Evolutionary conservation across 2,888 invertebrate species (phyloP), one percentile per base, ranked within the genome.

Genomic region (Invenusta paracnida): DNA sequence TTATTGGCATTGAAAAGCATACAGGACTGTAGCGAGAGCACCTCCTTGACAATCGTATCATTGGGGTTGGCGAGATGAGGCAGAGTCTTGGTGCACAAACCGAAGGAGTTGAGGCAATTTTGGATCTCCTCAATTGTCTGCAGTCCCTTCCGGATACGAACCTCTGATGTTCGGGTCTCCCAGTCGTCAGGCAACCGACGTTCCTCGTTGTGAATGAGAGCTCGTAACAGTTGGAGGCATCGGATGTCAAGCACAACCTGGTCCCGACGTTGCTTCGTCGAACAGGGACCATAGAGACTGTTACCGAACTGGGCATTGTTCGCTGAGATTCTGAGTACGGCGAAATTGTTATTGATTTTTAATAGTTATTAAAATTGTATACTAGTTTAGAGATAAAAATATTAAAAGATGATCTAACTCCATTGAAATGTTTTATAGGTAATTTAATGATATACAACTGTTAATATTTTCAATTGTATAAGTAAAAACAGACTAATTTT

Each of bases 121-220:
- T 86, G 86, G 5, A 86, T 86, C 30, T 86, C 85, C 30, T 85
- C 86, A 28, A 86, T 86, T 0, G 31, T 86, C 85, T 66, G 30
- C n/a, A 86, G 25, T 23, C 67, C 30, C 29, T 29, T 86, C 23
- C 86, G 86, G 2, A 86, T 86, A 11, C 85, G 48, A 25, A 86
- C 28, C 73, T 86, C 86, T 11, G 86, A 48, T 11, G 85, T 86
- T 31, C 86, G 23, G 1, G 81, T 88, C 73, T 89, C 88, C 88
- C 90, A 89, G 86, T 89, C 87, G 29, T 88, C 88, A 0, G 89
- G 89, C 67, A 89, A 83, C 31, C 87, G 88, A 48, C 89, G 82
- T 83, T 89, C 89, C 81, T 90, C 89, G 85, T 89, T 90, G 86
- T 90, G 89, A 23, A 89, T 89, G 85, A 89, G 85, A 1, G 89